Base-by-base conservation (phyloP, 2,888 invertebrate species). In the Bruchidius siliquastri region DNA sequence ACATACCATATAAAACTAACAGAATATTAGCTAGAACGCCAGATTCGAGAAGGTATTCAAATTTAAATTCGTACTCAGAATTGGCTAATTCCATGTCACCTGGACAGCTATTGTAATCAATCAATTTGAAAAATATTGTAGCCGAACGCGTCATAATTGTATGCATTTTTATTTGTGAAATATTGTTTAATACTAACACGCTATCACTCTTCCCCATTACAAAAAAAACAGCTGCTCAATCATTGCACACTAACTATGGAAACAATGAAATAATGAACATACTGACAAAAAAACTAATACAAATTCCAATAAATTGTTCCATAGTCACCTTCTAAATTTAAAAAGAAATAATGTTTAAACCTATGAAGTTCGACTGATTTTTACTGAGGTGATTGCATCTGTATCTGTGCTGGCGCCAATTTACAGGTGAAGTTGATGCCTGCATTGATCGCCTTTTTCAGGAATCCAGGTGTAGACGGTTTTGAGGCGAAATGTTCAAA, bases 371-470 rank as follows among this genome's bases (percentile, higher is more conserved):
- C 67, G 66, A 72, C 72, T 77, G 70, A 79, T 77, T 70, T 49
- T 49, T 13, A 49, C 49, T 80, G 81, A 21, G 73, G 85, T 84
- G 86, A 85, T 69, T 83, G 84, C 6, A 77, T 78, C 67, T 85
- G 85, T 72, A 82, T 87, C 76, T 86, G 83, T 76, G 90, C 91
- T 74, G 96, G 97, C 72, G 95, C 94, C 85, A 97, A 88, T 81
- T 93, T 92, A 81, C 90, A 91, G 67, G 95, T 91, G 78, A 97
- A 89, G 73, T 88, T 88, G 72, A 98, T 91, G 73, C 90, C 87
- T 75, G 88, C 86, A 72, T 88, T 86, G 21, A 94, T 86, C 22
- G 91, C 85, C 80, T 89, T 88, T 78, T 90, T 88, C 20, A 95
- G 79, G 67, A 93, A 83, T 26, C 86, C 87, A 0, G 98, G 98